These are phyloP conservation scores for Eulithis prunata DNA, from an alignment of 2,888 invertebrate species.

Conservation along the genomic window DNA sequence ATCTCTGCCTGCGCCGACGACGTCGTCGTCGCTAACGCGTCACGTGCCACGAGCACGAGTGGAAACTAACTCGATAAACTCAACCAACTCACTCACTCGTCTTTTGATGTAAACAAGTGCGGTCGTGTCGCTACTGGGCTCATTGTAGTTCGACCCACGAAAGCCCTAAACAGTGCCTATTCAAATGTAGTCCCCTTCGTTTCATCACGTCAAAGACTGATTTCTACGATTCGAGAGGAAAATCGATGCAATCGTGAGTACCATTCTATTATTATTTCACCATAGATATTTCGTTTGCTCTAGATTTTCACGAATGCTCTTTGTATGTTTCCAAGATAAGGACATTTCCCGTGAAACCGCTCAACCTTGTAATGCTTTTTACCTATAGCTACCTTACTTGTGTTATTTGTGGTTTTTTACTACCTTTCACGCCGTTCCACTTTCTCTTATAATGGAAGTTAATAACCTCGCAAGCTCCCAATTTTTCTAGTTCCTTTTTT, in stretches of 20 bases:
- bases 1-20: neutral
- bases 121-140: constrained; percentile 78
- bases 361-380: constrained; percentile 19
- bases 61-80: constrained; percentile 4
- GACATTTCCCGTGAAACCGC: constrained; percentile 26
- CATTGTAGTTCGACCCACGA: constrained; percentile 80
- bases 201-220: constrained; percentile 65
- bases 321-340: constrained; percentile 29
- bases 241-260: constrained; percentile 81
- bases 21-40: constrained; percentile 14
- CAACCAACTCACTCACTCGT: constrained; percentile 56
- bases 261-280: constrained; percentile 13
- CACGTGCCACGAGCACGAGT: constrained; percentile 21
- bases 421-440: constrained; percentile 22
- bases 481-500: neutral
- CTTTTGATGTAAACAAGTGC: constrained; percentile 74
- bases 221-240: constrained; percentile 72
- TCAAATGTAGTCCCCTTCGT: constrained; percentile 83
- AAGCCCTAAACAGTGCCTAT: constrained; percentile 78
- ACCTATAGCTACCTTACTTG: neutral
- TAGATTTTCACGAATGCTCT: constrained; percentile 33
- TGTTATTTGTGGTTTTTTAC: too few relatives aligned
- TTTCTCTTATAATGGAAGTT: constrained; percentile 46
- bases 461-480: constrained; percentile 24
- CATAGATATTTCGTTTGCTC: constrained; percentile 51